Evolutionary conservation across 2,888 invertebrate species (phyloP).

Genomic region (Pachycephus smyrnensis): DNA sequence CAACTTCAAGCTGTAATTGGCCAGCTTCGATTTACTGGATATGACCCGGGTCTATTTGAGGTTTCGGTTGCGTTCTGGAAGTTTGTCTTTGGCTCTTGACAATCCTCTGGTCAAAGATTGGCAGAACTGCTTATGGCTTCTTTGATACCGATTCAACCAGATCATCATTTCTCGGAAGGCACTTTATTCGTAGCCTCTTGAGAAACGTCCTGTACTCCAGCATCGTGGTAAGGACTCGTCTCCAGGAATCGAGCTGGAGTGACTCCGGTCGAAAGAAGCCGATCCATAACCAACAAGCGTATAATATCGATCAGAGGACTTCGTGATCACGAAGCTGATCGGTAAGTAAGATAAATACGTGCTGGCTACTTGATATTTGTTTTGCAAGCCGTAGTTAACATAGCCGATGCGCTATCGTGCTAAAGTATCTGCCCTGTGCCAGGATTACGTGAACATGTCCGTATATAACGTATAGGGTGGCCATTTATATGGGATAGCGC

Average conservation of each 20-base stretch:
- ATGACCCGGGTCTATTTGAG: background rate
- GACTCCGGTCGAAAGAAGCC: background rate
- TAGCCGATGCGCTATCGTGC: constrained; percentile 5
- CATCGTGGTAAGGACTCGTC: background rate
- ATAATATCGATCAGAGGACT: constrained; percentile 3
- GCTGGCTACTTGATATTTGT: constrained; percentile 4
- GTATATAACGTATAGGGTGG: background rate
- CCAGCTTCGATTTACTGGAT: background rate
- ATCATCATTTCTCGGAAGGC: background rate
- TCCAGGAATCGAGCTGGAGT: background rate
- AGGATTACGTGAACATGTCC: background rate
- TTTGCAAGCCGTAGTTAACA: constrained; percentile 5
- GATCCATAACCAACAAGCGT: constrained; percentile 7
- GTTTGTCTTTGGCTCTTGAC: background rate
- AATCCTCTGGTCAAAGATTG: background rate
- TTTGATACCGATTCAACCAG: background rate
- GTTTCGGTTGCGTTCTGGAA: background rate
- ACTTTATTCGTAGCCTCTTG: background rate
- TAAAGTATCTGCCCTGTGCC: background rate
- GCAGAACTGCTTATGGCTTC: background rate
- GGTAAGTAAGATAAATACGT: constrained; percentile 1
- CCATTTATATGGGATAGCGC: background rate
- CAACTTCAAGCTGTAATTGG: background rate
- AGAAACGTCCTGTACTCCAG: background rate
- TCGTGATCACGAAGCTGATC: constrained; percentile 5